Percentiles rank a stretch among this genome's conserved stretches.
phyloP scores from a whole-genome alignment of 2,797 vertebrate genomes.

The Takifugu rubripes region DNA sequence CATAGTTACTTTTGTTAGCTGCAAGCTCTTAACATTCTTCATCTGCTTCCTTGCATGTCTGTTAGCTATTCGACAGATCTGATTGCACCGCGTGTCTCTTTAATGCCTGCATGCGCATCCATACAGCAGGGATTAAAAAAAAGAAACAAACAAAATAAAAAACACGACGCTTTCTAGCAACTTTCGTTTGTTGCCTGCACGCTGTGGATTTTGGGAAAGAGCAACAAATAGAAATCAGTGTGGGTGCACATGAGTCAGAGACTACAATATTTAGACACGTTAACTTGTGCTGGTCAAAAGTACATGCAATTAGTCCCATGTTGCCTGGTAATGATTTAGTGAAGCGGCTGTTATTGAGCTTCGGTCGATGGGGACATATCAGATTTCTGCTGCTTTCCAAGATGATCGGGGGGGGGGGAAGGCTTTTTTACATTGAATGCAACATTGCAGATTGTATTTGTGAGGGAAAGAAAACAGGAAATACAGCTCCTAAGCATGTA shows the following conservation, averaged over 20 bases:
- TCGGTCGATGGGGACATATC: constrained; percentile 18
- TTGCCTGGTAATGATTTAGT: constrained; percentile 48
- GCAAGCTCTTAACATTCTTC: constrained; percentile 79
- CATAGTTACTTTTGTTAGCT: constrained; percentile 87
- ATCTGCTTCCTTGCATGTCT: constrained; percentile 79
- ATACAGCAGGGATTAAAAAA: constrained; percentile 37
- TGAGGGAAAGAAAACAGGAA: constrained; percentile 12
- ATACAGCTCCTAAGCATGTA: constrained; percentile 11
- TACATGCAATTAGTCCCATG: constrained; percentile 61
- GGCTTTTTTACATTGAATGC: constrained; percentile 8
- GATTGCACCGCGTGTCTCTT: constrained; percentile 58
- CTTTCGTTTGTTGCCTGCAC: constrained; percentile 36
- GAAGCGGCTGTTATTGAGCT: constrained; percentile 41
- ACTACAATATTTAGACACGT: constrained; percentile 61
- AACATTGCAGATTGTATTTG: not conserved
- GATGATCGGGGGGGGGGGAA: not conserved
- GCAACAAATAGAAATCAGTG: constrained; percentile 65
- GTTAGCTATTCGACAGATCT: constrained; percentile 71
- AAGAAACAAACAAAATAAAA: no score
- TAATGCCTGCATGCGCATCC: constrained; percentile 44
- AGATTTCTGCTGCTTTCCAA: not conserved
- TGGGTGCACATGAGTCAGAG: constrained; percentile 69
- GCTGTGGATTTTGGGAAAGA: constrained; percentile 46
- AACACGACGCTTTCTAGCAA: constrained; percentile 46
- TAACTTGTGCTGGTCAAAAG: constrained; percentile 65